Percentiles rank a stretch among this genome's conserved stretches.
These are phyloP conservation scores for Tetraneura akinire DNA, from an alignment of 1,140 invertebrate genomes.

Conservation along the genomic window DNA sequence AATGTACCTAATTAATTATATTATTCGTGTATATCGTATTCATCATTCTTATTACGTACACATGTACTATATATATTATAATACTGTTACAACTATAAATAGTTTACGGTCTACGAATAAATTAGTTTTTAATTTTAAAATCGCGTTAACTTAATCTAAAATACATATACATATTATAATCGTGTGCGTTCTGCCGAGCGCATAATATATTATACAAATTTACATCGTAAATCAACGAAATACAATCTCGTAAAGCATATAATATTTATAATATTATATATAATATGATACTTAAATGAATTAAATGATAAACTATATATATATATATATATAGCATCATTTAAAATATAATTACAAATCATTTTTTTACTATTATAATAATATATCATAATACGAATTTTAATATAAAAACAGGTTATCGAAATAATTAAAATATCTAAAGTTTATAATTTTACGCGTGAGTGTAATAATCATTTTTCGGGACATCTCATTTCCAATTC, in stretches of 20 bases:
- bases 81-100: background rate
- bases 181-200: background rate
- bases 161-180: background rate
- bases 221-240: background rate
- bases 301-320: background rate
- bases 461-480: background rate
- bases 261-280: too few species aligned
- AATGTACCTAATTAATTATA: background rate
- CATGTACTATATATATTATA: too few species aligned
- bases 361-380: background rate
- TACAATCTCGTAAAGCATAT: background rate
- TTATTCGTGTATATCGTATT: background rate
- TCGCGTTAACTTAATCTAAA: background rate
- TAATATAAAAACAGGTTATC: conserved; percentile 4
- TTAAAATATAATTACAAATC: conserved; percentile 28
- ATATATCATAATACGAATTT: background rate
- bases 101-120: background rate
- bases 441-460: background rate
- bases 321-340: too few species aligned
- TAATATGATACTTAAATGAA: background rate
- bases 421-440: background rate
- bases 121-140: conserved; percentile 12
- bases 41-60: too few species aligned
- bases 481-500: background rate
- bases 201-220: background rate